Evolutionary conservation across 1,140 invertebrate genomes (phyloP).

Genomic region (Diachasma alloeum): DNA sequence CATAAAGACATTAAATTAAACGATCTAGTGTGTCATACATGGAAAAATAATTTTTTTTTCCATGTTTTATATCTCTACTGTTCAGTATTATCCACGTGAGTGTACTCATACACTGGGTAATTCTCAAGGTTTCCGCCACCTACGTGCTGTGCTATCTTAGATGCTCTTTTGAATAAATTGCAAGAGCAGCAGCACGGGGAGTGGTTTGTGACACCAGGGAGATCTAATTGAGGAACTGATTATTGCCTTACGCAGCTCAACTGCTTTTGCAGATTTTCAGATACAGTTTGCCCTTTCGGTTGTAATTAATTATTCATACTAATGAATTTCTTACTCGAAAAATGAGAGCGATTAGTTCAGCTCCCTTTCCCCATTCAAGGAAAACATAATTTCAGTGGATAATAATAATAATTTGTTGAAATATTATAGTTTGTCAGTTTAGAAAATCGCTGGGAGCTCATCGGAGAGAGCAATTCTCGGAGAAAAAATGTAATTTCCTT

Average conservation of each 20-base stretch:
- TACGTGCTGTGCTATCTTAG: background rate
- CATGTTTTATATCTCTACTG: background rate
- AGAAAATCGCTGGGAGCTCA: background rate
- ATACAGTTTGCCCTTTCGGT: background rate
- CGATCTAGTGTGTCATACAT: slow-evolving; percentile 1
- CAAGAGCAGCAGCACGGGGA: background rate
- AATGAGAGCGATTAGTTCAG: background rate
- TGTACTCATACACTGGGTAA: background rate
- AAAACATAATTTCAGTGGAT: background rate
- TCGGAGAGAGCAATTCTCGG: background rate
- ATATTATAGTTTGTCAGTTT: background rate
- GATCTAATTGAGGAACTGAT: background rate
- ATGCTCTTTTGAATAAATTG: slow-evolving; percentile 10
- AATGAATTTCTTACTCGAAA: background rate
- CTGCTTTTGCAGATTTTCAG: too few relatives aligned
- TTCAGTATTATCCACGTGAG: background rate
- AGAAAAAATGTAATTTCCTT: too few relatives aligned
- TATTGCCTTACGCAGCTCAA: background rate
- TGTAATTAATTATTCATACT: background rate
- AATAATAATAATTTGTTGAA: slow-evolving; percentile 1
- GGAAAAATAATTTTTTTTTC: background rate
- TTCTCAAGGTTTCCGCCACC: slow-evolving; percentile 4
- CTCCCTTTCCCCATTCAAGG: background rate
- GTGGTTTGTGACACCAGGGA: background rate
- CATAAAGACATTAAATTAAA: background rate